Percentiles rank a stretch among this genome's conserved stretches.
Evolutionary conservation across 92 coral and sea anemone species (phyloP).

Genomic region (Epizoanthus stellaris): DNA sequence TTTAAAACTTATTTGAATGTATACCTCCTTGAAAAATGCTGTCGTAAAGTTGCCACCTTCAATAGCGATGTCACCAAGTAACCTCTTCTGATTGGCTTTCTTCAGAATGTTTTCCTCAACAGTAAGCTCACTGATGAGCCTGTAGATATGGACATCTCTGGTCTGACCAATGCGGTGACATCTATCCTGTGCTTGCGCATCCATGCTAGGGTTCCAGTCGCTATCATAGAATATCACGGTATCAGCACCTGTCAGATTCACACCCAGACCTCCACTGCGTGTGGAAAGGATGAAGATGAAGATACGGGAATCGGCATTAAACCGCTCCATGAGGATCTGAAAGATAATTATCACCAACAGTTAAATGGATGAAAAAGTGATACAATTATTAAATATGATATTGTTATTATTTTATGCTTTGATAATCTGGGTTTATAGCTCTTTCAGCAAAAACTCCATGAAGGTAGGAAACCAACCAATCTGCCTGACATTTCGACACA

Average conservation of each 20-base stretch:
- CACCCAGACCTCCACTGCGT: slow-evolving; percentile 99
- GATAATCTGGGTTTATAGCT: no score
- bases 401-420: no score
- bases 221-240: slow-evolving; percentile 97
- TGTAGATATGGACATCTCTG: slow-evolving; percentile 96
- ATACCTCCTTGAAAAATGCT: slow-evolving; percentile 91
- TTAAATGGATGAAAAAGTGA: background rate
- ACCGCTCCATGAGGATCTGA: slow-evolving; percentile 97
- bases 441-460: no score
- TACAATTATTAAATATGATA: no score
- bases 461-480: no score
- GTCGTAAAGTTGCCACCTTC: slow-evolving; percentile 99
- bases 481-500: no score
- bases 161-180: slow-evolving; percentile 99
- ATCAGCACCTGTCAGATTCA: slow-evolving; percentile 97
- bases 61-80: slow-evolving; percentile 95
- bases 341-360: background rate
- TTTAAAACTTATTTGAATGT: background rate
- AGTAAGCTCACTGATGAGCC: slow-evolving; percentile 95
- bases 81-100: slow-evolving; percentile 95
- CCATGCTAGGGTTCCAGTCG: slow-evolving; percentile 99
- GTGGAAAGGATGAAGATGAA: slow-evolving; percentile 97
- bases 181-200: slow-evolving; percentile 99
- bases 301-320: slow-evolving; percentile 93
- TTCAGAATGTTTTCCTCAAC: slow-evolving; percentile 95